These are phyloP conservation scores for Hartigia nigra DNA, from an alignment of 2,888 invertebrate genomes.

Conservation along the genomic window DNA sequence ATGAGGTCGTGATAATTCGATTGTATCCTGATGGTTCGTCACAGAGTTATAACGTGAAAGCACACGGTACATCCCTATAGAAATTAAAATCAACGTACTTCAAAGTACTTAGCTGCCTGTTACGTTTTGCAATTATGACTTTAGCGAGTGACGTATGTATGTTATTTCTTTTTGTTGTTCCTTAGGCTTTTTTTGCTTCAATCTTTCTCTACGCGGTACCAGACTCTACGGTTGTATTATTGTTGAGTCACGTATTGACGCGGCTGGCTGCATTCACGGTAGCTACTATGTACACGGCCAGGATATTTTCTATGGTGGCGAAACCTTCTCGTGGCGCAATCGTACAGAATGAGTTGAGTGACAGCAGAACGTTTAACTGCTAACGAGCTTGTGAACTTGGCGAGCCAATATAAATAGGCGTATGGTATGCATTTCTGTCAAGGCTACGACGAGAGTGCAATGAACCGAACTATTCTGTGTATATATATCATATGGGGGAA, in stretches of 20 bases:
- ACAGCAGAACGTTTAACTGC: background rate
- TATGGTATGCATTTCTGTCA: background rate
- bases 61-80: background rate
- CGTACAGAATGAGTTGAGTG: background rate
- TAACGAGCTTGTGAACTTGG: background rate
- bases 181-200: background rate
- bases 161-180: no score
- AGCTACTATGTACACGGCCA: background rate
- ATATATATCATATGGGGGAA: background rate
- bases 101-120: background rate
- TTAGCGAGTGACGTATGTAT: background rate
- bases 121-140: background rate
- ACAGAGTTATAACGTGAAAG: background rate
- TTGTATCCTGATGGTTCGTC: conserved; percentile 38
- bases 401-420: background rate
- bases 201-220: background rate
- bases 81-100: background rate
- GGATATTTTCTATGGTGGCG: background rate
- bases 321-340: background rate
- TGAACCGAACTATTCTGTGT: background rate
- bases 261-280: background rate
- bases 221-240: background rate
- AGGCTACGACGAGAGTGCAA: background rate
- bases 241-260: background rate
- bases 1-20: conserved; percentile 42